These are phyloP conservation scores for Bombyx mandarina DNA, from an alignment of 1,140 invertebrate genomes.

Conservation along the genomic window DNA sequence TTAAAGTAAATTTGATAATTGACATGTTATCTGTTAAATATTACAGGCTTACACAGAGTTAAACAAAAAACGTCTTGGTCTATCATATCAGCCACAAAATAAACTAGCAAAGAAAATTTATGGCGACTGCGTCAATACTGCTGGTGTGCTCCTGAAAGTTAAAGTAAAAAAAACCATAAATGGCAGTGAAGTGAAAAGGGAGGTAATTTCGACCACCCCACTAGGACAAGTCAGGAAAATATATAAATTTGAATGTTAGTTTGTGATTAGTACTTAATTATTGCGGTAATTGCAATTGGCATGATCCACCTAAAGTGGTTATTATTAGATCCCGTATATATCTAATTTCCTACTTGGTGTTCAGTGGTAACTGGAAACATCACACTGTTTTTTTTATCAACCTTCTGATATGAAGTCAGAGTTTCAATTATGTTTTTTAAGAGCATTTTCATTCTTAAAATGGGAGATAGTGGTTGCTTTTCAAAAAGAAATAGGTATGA, in stretches of 20 bases:
- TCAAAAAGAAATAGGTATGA: no score
- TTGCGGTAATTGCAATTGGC: no score
- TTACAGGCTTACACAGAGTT: conserved; percentile 41
- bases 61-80: conserved; percentile 78
- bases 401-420: no score
- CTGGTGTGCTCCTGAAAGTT: conserved; percentile 83
- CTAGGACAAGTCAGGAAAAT: conserved; percentile 78
- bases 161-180: conserved; percentile 71
- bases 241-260: conserved; percentile 83
- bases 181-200: conserved; percentile 33
- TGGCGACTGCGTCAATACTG: conserved; percentile 76
- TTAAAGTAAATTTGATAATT: not conserved
- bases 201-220: conserved; percentile 72
- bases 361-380: no score
- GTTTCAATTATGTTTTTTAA: no score
- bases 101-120: conserved; percentile 85
- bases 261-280: no score
- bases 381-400: no score
- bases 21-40: not conserved
- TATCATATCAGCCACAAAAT: conserved; percentile 88
- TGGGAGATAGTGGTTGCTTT: no score
- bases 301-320: no score
- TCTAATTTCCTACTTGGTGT: no score
- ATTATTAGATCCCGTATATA: no score
- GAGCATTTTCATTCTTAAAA: no score